Evolutionary conservation across 2,888 invertebrate species (phyloP), one percentile per base, ranked within the genome.

Genomic region (Endomychus coccineus): DNA sequence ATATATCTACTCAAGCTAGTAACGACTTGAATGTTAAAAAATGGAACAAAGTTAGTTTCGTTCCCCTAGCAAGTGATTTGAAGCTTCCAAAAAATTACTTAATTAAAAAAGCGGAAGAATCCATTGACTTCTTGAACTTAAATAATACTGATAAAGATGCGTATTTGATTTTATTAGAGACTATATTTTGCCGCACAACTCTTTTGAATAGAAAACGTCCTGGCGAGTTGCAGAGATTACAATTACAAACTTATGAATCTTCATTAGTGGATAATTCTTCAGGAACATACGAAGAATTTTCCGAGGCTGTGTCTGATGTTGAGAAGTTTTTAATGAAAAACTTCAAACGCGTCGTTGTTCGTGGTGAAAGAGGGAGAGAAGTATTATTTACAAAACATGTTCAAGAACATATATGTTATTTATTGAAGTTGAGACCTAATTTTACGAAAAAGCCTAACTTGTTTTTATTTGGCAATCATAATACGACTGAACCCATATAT

Each of bases 341-440:
- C 14, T 47, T 52, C 15, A 51, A 52, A 39, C 31, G 50, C 22
- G 32, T 50, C 12, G 51, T 52, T 4, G 49, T 50, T 10, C 31
- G 49, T 34, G 50, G 48, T 2, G 51, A 53, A 34, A 43, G 50
- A 29, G 48, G 48, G 1, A 27, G 49, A 19, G 49, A 50, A 7
- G 50, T 50, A 21, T 45, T 54, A 5, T 45, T 53, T 23, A 48
- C 43, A 25, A 12, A 11, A 21, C 48, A 51, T 29, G 34, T 48
- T 28, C 48, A 56, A 41, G 38, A 40, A 11, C 44, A 46, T 37
- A 37, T 45, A 5, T 30, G 37, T 14, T 16, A 37, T 10, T 19
- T 43, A 5, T 21, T 43, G 24, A 32, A 16, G 11, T 21, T 27
- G 16, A 44, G 16, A 2, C 16, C 3, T 39, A 39, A 4, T 27